Evolutionary conservation across 2,113 vertebrate genomes (phyloP).

Genomic region (Rhynchomys soricoides): DNA sequence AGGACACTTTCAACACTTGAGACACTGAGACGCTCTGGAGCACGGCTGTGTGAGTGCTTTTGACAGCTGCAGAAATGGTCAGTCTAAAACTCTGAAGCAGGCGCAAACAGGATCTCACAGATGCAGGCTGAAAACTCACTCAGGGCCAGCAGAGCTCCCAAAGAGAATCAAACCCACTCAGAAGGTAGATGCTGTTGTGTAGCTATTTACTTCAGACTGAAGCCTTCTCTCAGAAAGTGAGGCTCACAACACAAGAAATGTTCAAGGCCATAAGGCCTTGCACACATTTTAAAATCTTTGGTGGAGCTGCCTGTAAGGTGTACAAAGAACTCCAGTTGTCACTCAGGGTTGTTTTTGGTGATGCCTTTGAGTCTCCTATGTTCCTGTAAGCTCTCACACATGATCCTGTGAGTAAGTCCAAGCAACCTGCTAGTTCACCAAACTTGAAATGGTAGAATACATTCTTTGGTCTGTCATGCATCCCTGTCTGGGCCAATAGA

Average conservation of each 20-base stretch:
- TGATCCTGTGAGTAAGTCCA: not conserved
- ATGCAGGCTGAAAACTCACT: accelerated
- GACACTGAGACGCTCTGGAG: accelerated
- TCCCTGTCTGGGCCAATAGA: not conserved
- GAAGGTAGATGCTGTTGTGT: no score
- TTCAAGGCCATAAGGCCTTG: not conserved
- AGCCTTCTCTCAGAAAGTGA: not conserved
- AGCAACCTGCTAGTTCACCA: not conserved
- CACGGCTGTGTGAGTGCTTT: accelerated
- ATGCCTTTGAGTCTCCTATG: not conserved
- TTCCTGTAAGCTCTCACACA: not conserved
- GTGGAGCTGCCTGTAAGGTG: no score
- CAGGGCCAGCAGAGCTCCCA: not conserved
- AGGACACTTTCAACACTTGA: accelerated
- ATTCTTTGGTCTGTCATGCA: not conserved
- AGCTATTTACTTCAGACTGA: not conserved
- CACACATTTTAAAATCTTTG: not conserved
- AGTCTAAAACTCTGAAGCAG: not conserved
- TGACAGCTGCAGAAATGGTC: accelerated
- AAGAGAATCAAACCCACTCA: accelerated
- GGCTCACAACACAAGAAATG: not conserved
- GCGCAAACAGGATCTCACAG: not conserved
- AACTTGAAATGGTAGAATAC: not conserved
- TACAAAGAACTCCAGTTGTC: not conserved
- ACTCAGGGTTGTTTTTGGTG: not conserved